phyloP scores from a whole-genome alignment of 2,888 invertebrate genomes.

The Yponomeuta sedellus region DNA sequence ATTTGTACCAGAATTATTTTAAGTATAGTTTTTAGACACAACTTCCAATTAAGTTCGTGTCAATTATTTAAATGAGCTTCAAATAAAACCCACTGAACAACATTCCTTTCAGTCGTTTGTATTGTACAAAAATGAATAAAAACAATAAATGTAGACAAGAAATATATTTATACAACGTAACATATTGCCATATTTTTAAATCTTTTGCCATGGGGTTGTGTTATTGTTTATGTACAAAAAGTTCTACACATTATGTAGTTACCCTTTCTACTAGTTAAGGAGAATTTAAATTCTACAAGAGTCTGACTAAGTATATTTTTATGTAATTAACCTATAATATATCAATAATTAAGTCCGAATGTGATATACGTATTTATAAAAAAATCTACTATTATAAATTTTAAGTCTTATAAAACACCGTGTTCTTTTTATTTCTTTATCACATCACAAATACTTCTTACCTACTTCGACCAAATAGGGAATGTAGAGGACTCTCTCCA shows the following conservation, averaged over 20 bases:
- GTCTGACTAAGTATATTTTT: conserved; percentile 63
- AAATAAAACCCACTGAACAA: conserved; percentile 6
- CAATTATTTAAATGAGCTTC: neutral
- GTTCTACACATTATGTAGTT: conserved; percentile 44
- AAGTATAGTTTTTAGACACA: neutral
- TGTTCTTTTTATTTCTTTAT: neutral
- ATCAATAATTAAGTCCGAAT: conserved; percentile 46
- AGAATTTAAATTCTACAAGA: conserved; percentile 63
- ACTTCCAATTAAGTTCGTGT: neutral
- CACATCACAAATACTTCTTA: neutral
- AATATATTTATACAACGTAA: conserved; percentile 10
- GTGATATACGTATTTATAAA: conserved; percentile 68
- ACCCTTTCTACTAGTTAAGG: conserved; percentile 57
- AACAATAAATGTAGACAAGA: conserved; percentile 4
- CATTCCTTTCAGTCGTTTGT: conserved; percentile 5
- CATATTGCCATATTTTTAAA: conserved; percentile 52
- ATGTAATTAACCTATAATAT: conserved; percentile 43
- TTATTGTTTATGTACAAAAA: conserved; percentile 59
- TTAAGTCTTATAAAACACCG: conserved; percentile 14
- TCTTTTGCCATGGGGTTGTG: conserved; percentile 70
- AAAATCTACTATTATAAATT: conserved; percentile 21
- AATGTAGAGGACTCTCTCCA: too few species aligned
- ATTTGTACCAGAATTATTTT: neutral
- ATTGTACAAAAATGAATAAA: conserved; percentile 10
- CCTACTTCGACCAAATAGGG: too few species aligned